Base-by-base conservation (phyloP, 2,797 vertebrate genomes). In the Eptatretus atami region DNA sequence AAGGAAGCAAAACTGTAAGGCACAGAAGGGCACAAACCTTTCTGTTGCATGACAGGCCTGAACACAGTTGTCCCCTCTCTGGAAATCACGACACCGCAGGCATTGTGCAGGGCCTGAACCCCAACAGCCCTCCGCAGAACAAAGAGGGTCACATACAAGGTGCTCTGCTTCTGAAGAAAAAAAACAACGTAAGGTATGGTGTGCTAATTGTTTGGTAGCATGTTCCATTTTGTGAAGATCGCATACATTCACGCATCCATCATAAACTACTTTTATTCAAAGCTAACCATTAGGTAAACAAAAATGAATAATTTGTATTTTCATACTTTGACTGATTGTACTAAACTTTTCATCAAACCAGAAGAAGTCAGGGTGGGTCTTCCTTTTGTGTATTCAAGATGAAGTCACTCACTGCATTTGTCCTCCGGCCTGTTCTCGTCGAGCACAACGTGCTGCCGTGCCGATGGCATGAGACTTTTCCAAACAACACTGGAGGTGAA, bases 61-160 rank as follows among this genome's bases (percentile, higher is more conserved):
- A 1, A 94, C 78, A 64, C 90, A 98, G 63, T 75, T 78, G 65
- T 77, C 80, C 12, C 82, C 84, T 5, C 88, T 73, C 68, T 82
- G 79, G 78, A 84, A 93, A 65, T 71, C 80, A 14, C 80, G 76
- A 68, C 90, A 98, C 52, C 81, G 84, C 4, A 95, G 77, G 69
- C 90, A 98, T 69, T 98, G 90, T 70, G 90, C 80, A 0, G 85
- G 78, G 1, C 88, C 90, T 0, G 83, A 81, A 2, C 88, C 87
- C 90, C 90, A 98, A 52, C 90, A 98, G 10, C 90, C 88, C 1
- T 79, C 76, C 1, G 72, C 81, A 0, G 90, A 95, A 70, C 90
- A 98, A 69, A 95, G 75, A 53, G 69, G 73, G 31, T 92, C 83
- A 61, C 90, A 98, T 54, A 84, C 75, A 83, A 83, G 86, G 11